Base-by-base conservation (phyloP, 2,888 invertebrate genomes). In the Calliphora vomitoria region DNA sequence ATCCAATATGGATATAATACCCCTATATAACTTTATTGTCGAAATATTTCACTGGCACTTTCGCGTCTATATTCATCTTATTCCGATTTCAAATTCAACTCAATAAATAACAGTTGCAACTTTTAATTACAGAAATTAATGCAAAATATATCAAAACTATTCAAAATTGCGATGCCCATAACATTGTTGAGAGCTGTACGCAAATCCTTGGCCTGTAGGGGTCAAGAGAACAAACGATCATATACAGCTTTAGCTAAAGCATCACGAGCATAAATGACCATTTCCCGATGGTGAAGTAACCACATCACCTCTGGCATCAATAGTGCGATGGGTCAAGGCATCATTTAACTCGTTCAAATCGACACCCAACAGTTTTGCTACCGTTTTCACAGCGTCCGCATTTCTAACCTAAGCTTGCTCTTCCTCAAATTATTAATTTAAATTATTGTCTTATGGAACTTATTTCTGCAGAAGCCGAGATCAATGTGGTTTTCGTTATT, bases 51-150 rank as follows among this genome's bases (percentile, higher is more conserved):
- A 98, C 96, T 47, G 97, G 96, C 90, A 85, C 98, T 98, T 93
- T 98, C 98, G 74, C 96, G 96, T 53, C 96, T 94, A 92, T 98
- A 98, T 93, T 98, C 98, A 91, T 98, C 98, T 93, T 98, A 98
- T 93, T 98, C 98, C 15, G 97, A 97, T 92, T 97, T 97, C 58
- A 98, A 94, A 0, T 98, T 98, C 91, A 98, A 94, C 93, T 98
- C 97, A 92, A 98, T 98, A 94, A 98, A 98, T 86, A 98, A 94
- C 94, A 98, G 98, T 93, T 98, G 98, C 86, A 98, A 95, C 93
- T 98, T 98, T 94, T 98, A 98, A 93, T 98, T 98, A 93, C 98
- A 98, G 94, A 97, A 98, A 94, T 98, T 98, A 88, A 98, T 98
- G 94, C 98, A n/a, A n/a, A n/a, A n/a, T n/a, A n/a, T n/a, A n/a